These are phyloP conservation scores for Phoenicopterus ruber DNA, from an alignment of 2,113 vertebrate species.

Conservation along the genomic window DNA sequence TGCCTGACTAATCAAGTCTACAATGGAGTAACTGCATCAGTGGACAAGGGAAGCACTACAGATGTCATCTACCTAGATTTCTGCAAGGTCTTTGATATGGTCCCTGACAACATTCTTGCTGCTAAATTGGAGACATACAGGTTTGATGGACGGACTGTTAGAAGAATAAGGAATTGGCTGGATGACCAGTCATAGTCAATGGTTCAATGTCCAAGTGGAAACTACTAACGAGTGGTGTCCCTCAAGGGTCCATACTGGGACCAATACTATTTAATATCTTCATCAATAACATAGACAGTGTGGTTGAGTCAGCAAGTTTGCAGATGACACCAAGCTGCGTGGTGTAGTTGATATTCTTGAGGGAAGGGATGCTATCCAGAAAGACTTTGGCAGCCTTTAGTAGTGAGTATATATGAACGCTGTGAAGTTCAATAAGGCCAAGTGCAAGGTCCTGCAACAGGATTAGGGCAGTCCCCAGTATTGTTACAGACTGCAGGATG, in stretches of 20 bases:
- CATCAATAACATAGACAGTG: neutral
- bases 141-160: neutral
- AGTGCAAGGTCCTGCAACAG: neutral
- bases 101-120: neutral
- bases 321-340: neutral
- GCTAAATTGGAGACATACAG: neutral
- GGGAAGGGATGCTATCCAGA: neutral
- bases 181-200: neutral
- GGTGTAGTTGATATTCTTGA: neutral
- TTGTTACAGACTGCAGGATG: neutral
- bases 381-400: neutral
- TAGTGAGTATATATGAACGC: neutral
- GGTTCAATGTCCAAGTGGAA: neutral
- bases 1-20: neutral
- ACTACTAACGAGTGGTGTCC: neutral
- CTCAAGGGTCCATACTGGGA: neutral
- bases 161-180: neutral
- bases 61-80: neutral
- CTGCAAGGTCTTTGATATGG: rapidly evolving
- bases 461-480: neutral
- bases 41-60: neutral
- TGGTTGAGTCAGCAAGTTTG: neutral
- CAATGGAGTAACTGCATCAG: neutral
- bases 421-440: neutral
- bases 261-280: neutral